A percentile compares a stretch with the other conserved stretches of the same genome.
Conservation (phyloP, 2,113 vertebrate genomes). For the Neodontobutis hainanensis region DNA sequence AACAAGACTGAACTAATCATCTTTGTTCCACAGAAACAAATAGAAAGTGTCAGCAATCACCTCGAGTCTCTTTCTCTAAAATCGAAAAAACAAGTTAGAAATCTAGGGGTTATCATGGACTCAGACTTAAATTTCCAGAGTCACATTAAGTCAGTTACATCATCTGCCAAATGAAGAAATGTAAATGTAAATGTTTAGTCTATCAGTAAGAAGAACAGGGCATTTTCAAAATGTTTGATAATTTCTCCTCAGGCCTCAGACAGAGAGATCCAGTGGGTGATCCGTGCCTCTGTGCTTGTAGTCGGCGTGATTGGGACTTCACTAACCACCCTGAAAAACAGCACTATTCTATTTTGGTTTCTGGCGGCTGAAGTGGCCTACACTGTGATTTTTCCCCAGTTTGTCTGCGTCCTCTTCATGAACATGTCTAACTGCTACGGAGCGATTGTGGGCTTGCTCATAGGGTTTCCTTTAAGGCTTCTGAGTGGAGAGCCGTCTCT, state of each 20-base stretch:
- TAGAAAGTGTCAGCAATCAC: too few relatives aligned
- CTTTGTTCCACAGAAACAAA: too few relatives aligned
- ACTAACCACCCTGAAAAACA: constrained; percentile 78
- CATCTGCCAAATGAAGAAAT: too few relatives aligned
- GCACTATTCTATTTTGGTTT: constrained; percentile 82
- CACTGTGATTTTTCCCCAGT: constrained; percentile 80
- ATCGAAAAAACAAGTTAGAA: too few relatives aligned
- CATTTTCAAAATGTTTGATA: too few relatives aligned
- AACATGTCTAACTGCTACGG: constrained; percentile 78
- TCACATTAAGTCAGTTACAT: too few relatives aligned
- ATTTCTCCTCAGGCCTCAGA: constrained; percentile 75
- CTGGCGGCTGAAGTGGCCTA: constrained; percentile 81
- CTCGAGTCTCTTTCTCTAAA: too few relatives aligned
- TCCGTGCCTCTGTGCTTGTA: constrained; percentile 76
- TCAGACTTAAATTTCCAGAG: too few relatives aligned
- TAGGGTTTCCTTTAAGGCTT: constrained; percentile 77
- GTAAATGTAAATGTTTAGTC: too few relatives aligned
- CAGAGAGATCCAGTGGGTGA: constrained; percentile 80
- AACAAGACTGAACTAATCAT: too few relatives aligned
- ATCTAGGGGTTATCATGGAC: too few relatives aligned
- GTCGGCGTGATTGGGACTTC: constrained; percentile 72
- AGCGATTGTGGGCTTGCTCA: constrained; percentile 71
- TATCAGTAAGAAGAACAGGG: too few relatives aligned
- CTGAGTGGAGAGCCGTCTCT: constrained; percentile 79
- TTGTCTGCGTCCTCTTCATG: constrained; percentile 77